Evolutionary conservation across 2,888 invertebrate genomes (phyloP).

Genomic region (Agrochola macilenta): DNA sequence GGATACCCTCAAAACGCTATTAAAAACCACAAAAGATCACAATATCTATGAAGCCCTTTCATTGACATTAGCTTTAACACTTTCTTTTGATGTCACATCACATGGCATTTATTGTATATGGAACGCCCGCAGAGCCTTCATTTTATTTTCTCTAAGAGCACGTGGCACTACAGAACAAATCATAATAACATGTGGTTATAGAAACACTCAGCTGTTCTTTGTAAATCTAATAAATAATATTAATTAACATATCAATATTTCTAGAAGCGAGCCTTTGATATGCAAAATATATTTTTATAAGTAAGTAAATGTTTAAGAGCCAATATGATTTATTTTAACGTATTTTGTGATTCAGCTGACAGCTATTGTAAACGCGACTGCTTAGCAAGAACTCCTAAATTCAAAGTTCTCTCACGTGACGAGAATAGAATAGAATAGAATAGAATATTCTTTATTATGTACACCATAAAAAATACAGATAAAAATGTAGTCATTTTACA

Average conservation of each 20-base stretch:
- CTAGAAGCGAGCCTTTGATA: neutral
- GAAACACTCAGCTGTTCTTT: slow-evolving; percentile 4
- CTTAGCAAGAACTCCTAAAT: too few relatives aligned
- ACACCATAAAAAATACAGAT: too few relatives aligned
- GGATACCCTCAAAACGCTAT: too few relatives aligned
- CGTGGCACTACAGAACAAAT: slow-evolving; percentile 5
- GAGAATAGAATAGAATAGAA: too few relatives aligned
- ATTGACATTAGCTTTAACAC: neutral
- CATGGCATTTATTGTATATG: neutral
- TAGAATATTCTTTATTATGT: too few relatives aligned
- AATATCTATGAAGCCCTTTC: slow-evolving; percentile 5
- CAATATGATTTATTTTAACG: neutral
- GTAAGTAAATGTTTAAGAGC: neutral
- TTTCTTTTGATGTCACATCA: slow-evolving; percentile 16
- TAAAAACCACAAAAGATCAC: neutral
- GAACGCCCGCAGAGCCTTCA: too few relatives aligned
- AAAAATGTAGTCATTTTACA: too few relatives aligned
- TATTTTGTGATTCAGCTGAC: neutral
- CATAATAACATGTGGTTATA: too few relatives aligned
- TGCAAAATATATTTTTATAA: neutral
- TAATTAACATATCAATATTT: slow-evolving; percentile 10
- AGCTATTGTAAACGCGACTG: too few relatives aligned
- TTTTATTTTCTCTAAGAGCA: neutral
- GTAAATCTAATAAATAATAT: neutral
- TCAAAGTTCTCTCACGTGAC: too few relatives aligned